Evolutionary conservation across 2,113 vertebrate species (phyloP).

Genomic region (Pholis gunnellus): DNA sequence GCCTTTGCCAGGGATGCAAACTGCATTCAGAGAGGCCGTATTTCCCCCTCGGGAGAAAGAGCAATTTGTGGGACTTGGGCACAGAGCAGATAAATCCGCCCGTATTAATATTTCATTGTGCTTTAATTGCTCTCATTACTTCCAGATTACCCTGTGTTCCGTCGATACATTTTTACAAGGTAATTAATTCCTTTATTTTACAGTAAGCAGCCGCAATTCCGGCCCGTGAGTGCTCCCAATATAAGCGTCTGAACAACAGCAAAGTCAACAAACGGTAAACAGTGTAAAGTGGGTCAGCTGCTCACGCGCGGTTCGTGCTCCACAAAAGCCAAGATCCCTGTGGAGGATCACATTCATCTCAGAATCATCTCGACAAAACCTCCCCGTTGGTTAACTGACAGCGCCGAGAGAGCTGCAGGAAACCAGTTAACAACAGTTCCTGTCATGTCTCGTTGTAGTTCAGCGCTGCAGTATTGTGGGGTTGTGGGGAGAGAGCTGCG

Average conservation of each 20-base stretch:
- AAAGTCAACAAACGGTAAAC: constrained; percentile 34
- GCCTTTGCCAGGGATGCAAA: constrained; percentile 5
- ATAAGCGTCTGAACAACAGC: constrained; percentile 31
- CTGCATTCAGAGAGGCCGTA: neutral
- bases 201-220: constrained; percentile 15
- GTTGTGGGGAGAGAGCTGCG: neutral
- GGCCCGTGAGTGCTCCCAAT: constrained; percentile 5
- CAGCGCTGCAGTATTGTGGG: neutral
- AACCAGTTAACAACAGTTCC: neutral
- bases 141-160: constrained; percentile 44
- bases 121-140: constrained; percentile 67
- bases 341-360: constrained; percentile 25
- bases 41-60: neutral
- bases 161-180: constrained; percentile 42
- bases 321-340: constrained; percentile 33
- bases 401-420: constrained; percentile 12
- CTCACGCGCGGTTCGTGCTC: constrained; percentile 10
- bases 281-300: constrained; percentile 44
- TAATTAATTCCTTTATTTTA: constrained; percentile 53
- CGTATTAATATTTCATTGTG: constrained; percentile 63
- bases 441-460: constrained; percentile 7
- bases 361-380: constrained; percentile 39
- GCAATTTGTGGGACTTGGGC: constrained; percentile 27
- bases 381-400: constrained; percentile 16
- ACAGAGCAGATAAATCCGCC: constrained; percentile 44